Evolutionary conservation across 1,140 invertebrate species (phyloP).

Genomic region (Drosophila bocqueti): DNA sequence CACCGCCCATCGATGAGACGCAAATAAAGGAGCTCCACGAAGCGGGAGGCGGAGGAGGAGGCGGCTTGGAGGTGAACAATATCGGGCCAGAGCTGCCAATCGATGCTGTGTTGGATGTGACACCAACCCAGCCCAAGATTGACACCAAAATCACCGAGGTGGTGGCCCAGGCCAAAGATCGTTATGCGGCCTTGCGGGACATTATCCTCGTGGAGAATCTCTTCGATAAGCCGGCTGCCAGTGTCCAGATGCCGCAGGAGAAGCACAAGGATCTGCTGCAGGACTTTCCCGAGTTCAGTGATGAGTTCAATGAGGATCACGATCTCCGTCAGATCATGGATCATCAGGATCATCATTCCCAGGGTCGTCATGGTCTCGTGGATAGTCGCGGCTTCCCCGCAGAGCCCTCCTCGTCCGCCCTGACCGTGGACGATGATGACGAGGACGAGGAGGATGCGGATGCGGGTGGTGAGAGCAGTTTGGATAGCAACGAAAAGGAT

Average conservation of each 20-base stretch:
- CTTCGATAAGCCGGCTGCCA: conserved; percentile 86
- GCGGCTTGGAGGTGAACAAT: conserved; percentile 15
- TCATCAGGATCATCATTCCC: conserved; percentile 36
- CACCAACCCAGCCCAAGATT: conserved; percentile 58
- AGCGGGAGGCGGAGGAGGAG: background rate
- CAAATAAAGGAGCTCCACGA: conserved; percentile 29
- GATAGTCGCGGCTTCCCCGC: conserved; percentile 76
- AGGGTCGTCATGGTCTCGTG: conserved; percentile 57
- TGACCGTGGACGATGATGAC: conserved; percentile 78
- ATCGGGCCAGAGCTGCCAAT: conserved; percentile 25
- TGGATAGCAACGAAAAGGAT: conserved; percentile 77
- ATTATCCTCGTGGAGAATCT: conserved; percentile 88
- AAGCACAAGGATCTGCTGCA: conserved; percentile 73
- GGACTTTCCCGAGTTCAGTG: conserved; percentile 76
- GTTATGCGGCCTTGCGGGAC: conserved; percentile 90
- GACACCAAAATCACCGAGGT: conserved; percentile 85
- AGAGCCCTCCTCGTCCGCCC: conserved; percentile 74
- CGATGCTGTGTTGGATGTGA: conserved; percentile 37
- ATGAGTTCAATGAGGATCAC: conserved; percentile 81
- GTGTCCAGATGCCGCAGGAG: conserved; percentile 20
- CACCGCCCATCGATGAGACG: conserved; percentile 48
- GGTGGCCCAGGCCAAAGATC: conserved; percentile 86
- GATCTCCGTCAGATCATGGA: conserved; percentile 79
- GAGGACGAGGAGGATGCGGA: conserved; percentile 77
- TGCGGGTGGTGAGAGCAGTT: conserved; percentile 70